A percentile compares a stretch with the other conserved stretches of the same genome.
phyloP scores from a whole-genome alignment of 2,113 vertebrate genomes.

The Hiodon alosoides region DNA sequence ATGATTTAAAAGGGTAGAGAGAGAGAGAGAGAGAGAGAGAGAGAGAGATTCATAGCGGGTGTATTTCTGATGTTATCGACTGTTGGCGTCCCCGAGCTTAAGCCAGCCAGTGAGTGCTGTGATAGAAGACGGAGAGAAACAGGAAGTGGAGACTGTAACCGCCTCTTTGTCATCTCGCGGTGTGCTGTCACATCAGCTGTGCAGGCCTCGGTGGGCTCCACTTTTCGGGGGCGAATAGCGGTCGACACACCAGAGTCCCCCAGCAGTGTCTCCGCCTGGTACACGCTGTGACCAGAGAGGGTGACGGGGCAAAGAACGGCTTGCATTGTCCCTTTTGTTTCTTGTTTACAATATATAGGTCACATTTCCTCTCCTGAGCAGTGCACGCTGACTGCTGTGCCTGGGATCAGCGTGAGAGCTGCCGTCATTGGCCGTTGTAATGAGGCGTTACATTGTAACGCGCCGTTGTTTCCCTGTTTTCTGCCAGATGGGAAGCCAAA shows the following conservation, averaged over 20 bases:
- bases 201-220: too few species aligned
- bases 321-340: not conserved
- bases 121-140: too few species aligned
- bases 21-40: not conserved
- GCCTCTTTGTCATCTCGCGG: too few species aligned
- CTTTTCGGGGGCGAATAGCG: not conserved
- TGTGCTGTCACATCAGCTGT: too few species aligned
- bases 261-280: not conserved
- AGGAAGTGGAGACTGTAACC: too few species aligned
- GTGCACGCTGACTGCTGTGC: not conserved
- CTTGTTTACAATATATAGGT: slow-evolving; percentile 10
- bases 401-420: not conserved
- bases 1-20: not conserved
- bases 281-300: not conserved
- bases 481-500: not conserved
- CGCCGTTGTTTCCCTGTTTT: not conserved
- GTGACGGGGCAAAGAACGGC: not conserved
- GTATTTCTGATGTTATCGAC: not conserved
- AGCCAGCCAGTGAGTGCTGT: not conserved
- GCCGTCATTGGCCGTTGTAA: too few species aligned
- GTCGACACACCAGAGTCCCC: not conserved
- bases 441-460: too few species aligned
- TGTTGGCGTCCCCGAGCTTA: not conserved
- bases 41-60: not conserved
- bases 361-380: not conserved